Evolutionary conservation across 2,797 vertebrate genomes (phyloP).

Genomic region (Melanotaenia nigrans): DNA sequence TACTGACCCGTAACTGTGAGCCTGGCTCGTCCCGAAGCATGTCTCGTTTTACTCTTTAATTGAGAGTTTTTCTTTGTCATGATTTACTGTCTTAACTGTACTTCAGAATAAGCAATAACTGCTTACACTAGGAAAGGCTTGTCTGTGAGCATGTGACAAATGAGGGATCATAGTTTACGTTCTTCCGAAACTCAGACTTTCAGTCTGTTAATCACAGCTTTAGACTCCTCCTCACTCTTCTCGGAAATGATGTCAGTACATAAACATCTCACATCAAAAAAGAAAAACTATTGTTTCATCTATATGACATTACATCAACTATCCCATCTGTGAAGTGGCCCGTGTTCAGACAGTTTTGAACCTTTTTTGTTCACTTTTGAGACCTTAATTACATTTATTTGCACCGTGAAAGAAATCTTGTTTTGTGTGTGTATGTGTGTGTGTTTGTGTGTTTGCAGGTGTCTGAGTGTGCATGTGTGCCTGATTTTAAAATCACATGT

Average conservation of each 20-base stretch:
- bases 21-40: constrained; percentile 58
- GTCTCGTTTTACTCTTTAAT: constrained; percentile 51
- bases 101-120: constrained; percentile 79
- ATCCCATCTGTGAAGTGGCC: constrained; percentile 55
- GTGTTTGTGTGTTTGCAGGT: too few relatives aligned
- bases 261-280: constrained; percentile 39
- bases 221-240: constrained; percentile 50
- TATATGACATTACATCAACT: constrained; percentile 41
- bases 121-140: constrained; percentile 48
- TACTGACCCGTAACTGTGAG: constrained; percentile 82
- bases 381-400: constrained; percentile 57
- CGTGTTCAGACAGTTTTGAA: constrained; percentile 27
- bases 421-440: too few relatives aligned
- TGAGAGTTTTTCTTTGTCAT: constrained; percentile 22
- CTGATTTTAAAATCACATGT: not conserved
- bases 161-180: constrained; percentile 46
- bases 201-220: constrained; percentile 52
- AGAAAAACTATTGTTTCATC: constrained; percentile 15
- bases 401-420: constrained; percentile 54
- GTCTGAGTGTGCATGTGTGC: not conserved
- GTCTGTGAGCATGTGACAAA: constrained; percentile 30
- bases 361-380: constrained; percentile 41
- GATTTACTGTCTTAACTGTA: constrained; percentile 58
- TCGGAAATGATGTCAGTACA: constrained; percentile 80
- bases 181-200: constrained; percentile 50